Evolutionary conservation across 2,113 vertebrate species (phyloP).

Genomic region (Gobiocypris rarus): DNA sequence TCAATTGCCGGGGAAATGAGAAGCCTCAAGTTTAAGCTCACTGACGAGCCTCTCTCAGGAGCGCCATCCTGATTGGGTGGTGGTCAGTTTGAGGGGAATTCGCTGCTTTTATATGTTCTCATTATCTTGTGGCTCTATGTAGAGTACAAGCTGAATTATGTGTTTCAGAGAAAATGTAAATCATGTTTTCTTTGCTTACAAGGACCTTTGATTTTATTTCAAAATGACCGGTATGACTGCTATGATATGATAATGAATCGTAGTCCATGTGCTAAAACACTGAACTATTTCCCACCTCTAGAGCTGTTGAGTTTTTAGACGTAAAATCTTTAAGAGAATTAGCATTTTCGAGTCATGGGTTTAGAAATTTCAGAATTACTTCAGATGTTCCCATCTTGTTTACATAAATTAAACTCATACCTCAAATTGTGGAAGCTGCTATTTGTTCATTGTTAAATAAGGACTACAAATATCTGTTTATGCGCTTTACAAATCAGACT

Average conservation of each 20-base stretch:
- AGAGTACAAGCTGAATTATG: slow-evolving; percentile 14
- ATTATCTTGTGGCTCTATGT: neutral
- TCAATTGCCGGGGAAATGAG: neutral
- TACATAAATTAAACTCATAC: neutral
- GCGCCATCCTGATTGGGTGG: neutral
- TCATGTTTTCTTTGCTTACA: neutral
- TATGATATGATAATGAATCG: neutral
- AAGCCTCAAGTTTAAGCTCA: neutral
- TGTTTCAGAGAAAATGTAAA: neutral
- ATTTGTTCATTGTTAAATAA: neutral
- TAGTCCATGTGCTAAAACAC: neutral
- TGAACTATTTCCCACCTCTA: neutral
- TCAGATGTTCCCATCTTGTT: neutral
- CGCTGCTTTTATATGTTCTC: slow-evolving; percentile 11
- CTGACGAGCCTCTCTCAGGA: neutral
- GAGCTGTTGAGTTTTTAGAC: neutral
- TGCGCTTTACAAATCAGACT: neutral
- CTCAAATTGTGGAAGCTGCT: neutral
- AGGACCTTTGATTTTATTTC: slow-evolving; percentile 7
- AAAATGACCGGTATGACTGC: neutral
- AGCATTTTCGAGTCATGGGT: neutral
- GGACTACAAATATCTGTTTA: neutral
- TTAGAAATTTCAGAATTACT: neutral
- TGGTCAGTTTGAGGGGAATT: neutral
- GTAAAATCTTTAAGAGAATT: neutral